phyloP scores from a whole-genome alignment of 2,888 invertebrate genomes.

The Oscheius sp. region DNA sequence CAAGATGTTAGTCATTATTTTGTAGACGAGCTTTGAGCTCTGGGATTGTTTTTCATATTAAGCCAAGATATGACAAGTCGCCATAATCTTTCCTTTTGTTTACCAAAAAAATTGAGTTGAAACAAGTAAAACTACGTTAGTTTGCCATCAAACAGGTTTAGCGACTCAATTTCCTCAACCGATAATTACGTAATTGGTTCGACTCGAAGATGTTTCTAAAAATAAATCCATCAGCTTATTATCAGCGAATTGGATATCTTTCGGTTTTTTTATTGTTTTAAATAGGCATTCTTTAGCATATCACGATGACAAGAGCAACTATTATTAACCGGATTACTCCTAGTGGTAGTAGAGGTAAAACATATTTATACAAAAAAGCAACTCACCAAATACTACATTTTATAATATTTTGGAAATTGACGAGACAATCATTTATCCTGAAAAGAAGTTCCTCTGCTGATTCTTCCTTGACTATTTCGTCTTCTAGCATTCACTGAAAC shows the following conservation, averaged over 20 bases:
- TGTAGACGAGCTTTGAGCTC: not conserved
- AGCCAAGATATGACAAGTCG: not conserved
- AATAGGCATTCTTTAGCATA: not conserved
- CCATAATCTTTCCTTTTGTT: too few relatives aligned
- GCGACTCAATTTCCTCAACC: too few relatives aligned
- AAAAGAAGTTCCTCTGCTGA: constrained; percentile 19
- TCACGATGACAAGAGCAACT: too few relatives aligned
- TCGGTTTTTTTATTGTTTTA: not conserved
- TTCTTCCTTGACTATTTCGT: too few relatives aligned
- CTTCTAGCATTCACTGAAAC: too few relatives aligned
- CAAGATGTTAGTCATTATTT: not conserved
- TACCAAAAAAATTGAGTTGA: too few relatives aligned
- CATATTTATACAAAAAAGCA: too few relatives aligned
- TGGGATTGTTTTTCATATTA: not conserved
- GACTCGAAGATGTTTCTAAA: not conserved
- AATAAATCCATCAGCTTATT: not conserved
- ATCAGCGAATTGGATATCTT: not conserved
- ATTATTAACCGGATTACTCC: too few relatives aligned
- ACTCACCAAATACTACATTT: constrained; percentile 53
- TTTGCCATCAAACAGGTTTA: too few relatives aligned
- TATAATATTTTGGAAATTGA: constrained; percentile 41
- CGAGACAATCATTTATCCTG: constrained; percentile 29
- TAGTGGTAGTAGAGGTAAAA: too few relatives aligned
- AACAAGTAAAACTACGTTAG: too few relatives aligned
- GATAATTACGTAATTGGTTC: too few relatives aligned